Evolutionary conservation across 2,888 invertebrate species (phyloP), one percentile per base, ranked within the genome.

Genomic region (Xylophagus ater): DNA sequence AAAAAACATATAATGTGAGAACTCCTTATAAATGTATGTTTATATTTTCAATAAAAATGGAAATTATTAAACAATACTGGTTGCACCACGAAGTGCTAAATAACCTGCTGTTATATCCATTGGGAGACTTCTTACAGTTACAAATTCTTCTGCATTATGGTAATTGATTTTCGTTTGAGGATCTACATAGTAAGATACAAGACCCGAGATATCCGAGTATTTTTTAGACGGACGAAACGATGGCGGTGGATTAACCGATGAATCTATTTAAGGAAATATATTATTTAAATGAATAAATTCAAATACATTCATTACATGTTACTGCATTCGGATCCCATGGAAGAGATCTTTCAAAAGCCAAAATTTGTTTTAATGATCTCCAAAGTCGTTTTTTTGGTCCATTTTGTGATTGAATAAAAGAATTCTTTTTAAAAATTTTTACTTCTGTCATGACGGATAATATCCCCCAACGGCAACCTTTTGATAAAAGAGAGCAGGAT

Each of bases 101-200:
- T 88, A 92, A 3, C 92, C 92, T 30, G 87, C 83, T 18, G 89
- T 85, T 41, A 92, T 85, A 57, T 93, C 93, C 74, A 87, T 88
- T 1, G 92, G 92, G 47, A 94, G 67, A 53, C 78, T 83, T 51
- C 83, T 73, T 30, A 92, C 79, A 9, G 88, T 83, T 3, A 80
- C 71, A 67, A 86, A 93, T 60, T 94, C 94, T 51, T 92, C 90
- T 29, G 80, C 72, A 59, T 82, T 85, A 34, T 86, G 78, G 59
- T 80, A 94, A 47, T 81, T 74, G 5, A 94, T 67, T 58, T 90
- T 87, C 1, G 87, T 89, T 57, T 88, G 87, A 4, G 93, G 86
- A 67, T 93, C 92, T 48, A 84, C 82, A 55, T 93, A 94, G 10
- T 81, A 81, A 17, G 90, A 84, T 29, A 81, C 78, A 21, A 92